Conservation (phyloP, 2,888 invertebrate genomes). For the Odontothrips loti region DNA sequence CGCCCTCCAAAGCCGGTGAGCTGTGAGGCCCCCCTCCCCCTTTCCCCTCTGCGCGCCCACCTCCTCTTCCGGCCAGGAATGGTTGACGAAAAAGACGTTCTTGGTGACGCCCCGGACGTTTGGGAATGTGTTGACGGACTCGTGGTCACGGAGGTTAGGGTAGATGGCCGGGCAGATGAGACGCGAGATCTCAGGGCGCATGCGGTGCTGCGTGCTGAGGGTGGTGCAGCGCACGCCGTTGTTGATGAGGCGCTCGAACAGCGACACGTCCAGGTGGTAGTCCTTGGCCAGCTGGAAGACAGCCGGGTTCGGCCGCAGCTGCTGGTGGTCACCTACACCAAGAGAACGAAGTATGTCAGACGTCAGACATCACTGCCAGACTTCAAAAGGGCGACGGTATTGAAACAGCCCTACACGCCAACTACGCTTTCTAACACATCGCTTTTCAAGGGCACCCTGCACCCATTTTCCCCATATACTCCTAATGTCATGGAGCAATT, state of each 20-base stretch:
- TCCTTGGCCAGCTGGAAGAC: conserved; percentile 48
- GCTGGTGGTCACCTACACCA: conserved; percentile 37
- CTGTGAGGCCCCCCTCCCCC: too few relatives aligned
- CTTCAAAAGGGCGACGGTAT: too few relatives aligned
- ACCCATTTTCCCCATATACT: too few relatives aligned
- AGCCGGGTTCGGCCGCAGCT: conserved; percentile 51
- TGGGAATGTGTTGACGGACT: conserved; percentile 54
- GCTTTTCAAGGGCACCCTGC: too few relatives aligned
- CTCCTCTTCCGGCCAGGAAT: conserved; percentile 56
- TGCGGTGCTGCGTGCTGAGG: conserved; percentile 51
- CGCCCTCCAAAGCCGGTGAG: too few relatives aligned
- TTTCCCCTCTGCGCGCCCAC: conserved; percentile 45
- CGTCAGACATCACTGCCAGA: not conserved
- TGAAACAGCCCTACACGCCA: too few relatives aligned
- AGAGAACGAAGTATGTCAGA: not conserved
- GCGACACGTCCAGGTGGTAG: conserved; percentile 50
- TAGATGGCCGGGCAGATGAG: conserved; percentile 61
- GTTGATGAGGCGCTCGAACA: conserved; percentile 53
- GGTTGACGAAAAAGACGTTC: conserved; percentile 65
- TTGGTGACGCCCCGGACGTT: conserved; percentile 57
- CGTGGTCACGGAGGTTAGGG: conserved; percentile 56
- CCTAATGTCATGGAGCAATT: too few relatives aligned
- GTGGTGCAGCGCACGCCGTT: conserved; percentile 47
- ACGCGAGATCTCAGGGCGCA: conserved; percentile 50
- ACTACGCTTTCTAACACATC: too few relatives aligned